These are phyloP conservation scores for Neotragus pygmaeus DNA, from an alignment of 2,113 vertebrate genomes.

Conservation along the genomic window DNA sequence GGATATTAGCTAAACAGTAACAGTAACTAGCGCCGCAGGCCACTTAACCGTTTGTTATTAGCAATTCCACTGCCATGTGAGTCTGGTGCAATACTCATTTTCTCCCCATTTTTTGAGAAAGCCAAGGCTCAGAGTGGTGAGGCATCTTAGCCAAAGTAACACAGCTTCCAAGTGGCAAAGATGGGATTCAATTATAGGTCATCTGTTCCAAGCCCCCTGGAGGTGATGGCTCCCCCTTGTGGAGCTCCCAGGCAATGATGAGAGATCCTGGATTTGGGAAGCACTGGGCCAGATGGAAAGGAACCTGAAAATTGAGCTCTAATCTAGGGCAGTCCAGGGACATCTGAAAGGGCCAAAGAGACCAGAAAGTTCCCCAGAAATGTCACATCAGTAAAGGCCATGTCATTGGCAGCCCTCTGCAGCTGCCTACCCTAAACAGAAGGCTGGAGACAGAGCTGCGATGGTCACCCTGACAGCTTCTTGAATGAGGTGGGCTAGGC, in stretches of 20 bases:
- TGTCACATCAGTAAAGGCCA: background rate
- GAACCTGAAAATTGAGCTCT: background rate
- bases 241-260: background rate
- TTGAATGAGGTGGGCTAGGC: background rate
- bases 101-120: background rate
- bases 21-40: background rate
- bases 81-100: background rate
- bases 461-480: background rate
- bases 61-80: background rate
- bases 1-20: background rate
- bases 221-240: background rate
- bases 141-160: background rate
- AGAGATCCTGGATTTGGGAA: background rate
- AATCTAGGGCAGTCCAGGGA: background rate
- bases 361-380: background rate
- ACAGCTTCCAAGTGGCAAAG: background rate
- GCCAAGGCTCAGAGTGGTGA: background rate
- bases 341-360: background rate
- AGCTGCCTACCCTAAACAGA: background rate
- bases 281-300: background rate
- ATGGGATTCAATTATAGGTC: background rate
- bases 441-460: background rate
- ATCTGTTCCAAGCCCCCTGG: background rate
- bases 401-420: background rate
- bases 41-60: background rate